Evolutionary conservation across 1,140 invertebrate species (phyloP).

Genomic region (Caenorhabditis latens): DNA sequence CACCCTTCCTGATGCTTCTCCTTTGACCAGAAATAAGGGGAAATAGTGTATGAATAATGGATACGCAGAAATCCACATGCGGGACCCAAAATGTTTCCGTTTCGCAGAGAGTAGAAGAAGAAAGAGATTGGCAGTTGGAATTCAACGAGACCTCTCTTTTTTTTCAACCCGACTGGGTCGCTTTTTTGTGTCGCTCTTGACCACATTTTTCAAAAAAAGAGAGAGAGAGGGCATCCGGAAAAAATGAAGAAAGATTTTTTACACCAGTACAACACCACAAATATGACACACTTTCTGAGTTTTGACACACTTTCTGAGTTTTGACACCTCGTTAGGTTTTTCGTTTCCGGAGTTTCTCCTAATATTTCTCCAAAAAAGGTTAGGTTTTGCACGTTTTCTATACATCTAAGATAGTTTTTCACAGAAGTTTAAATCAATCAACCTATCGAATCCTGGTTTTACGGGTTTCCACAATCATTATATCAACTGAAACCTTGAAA

Average conservation of each 20-base stretch:
- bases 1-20: conserved; percentile 27
- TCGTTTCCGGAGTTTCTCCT: background rate
- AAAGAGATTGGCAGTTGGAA: conserved; percentile 33
- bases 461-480: no score
- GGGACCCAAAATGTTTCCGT: conserved; percentile 54
- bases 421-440: no score
- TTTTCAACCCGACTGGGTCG: conserved; percentile 26
- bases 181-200: conserved; percentile 49
- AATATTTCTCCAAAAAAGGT: background rate
- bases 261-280: conserved; percentile 1
- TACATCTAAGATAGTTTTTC: no score
- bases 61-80: conserved; percentile 26
- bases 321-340: conserved; percentile 1
- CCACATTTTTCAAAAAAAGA: conserved; percentile 30
- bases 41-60: background rate
- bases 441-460: no score
- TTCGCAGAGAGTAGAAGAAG: background rate
- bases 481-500: no score
- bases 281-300: conserved; percentile 22
- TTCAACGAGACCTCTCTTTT: conserved; percentile 42
- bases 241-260: conserved; percentile 41
- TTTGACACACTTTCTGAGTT: conserved; percentile 27
- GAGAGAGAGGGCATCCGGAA: background rate
- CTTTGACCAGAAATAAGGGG: background rate
- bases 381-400: background rate